Evolutionary conservation across 2,797 vertebrate species (phyloP).

Genomic region (Gadopsis bispinosus): DNA sequence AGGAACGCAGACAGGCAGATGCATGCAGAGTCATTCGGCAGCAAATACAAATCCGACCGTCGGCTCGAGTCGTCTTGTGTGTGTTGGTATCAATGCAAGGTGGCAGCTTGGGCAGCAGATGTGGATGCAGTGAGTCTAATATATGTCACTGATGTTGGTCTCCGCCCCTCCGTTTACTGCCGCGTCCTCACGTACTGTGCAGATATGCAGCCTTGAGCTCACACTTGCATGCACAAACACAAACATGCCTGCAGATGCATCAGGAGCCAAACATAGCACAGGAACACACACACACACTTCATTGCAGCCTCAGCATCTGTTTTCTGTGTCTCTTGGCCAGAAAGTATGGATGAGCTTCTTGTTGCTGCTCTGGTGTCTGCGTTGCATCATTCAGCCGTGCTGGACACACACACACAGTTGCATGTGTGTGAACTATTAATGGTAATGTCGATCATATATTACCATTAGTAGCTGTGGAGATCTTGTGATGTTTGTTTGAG

Average conservation of each 20-base stretch:
- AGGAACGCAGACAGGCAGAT: conserved; percentile 38
- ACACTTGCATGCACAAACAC: conserved; percentile 6
- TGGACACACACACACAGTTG: too few species aligned
- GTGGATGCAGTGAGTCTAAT: background rate
- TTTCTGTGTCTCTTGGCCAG: too few species aligned
- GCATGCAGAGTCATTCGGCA: conserved; percentile 53
- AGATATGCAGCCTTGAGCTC: background rate
- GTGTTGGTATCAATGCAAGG: conserved; percentile 26
- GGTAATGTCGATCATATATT: background rate
- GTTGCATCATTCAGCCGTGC: too few species aligned
- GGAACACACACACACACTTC: background rate
- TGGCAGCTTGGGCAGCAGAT: conserved; percentile 1
- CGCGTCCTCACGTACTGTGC: background rate
- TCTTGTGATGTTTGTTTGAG: background rate
- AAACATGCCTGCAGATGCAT: background rate
- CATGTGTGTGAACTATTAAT: background rate
- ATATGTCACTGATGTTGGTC: conserved; percentile 8
- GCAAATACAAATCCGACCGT: conserved; percentile 5
- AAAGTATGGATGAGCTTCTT: background rate
- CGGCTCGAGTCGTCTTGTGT: conserved; percentile 1
- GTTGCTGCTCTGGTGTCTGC: conserved; percentile 41
- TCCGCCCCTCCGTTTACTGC: background rate
- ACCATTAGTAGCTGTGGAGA: background rate
- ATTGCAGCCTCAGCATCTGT: background rate
- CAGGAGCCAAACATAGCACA: background rate